These are phyloP conservation scores for Cyclura pinguis DNA, from an alignment of 2,797 vertebrate genomes.

Conservation along the genomic window DNA sequence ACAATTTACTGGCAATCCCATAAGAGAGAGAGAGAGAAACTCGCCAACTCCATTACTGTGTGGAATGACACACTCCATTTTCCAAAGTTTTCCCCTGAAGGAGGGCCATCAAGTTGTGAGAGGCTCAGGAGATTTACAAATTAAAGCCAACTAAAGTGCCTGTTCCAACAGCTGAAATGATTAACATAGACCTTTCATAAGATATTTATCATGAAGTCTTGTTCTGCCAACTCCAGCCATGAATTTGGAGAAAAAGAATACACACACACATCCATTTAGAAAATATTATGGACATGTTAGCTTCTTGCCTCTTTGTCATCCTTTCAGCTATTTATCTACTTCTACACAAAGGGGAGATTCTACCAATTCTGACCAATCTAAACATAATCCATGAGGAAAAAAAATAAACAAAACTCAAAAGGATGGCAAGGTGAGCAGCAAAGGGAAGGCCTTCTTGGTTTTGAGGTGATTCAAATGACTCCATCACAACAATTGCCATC, in stretches of 20 bases:
- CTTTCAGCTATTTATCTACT: not conserved
- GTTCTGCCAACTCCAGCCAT: slow-evolving; percentile 68
- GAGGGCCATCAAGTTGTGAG: slow-evolving; percentile 38
- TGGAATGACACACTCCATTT: slow-evolving; percentile 26
- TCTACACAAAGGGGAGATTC: slow-evolving; percentile 56
- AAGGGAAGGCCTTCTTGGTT: slow-evolving; percentile 55
- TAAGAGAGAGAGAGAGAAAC: slow-evolving; percentile 26
- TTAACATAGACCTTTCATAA: slow-evolving; percentile 65
- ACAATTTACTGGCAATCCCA: slow-evolving; percentile 43
- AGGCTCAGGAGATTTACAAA: slow-evolving; percentile 60
- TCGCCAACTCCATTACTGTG: slow-evolving; percentile 50
- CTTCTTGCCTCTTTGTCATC: slow-evolving; percentile 38
- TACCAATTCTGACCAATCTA: slow-evolving; percentile 44
- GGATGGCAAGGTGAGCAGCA: slow-evolving; percentile 42
- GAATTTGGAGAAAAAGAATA: slow-evolving; percentile 17
- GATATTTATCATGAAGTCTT: slow-evolving; percentile 34
- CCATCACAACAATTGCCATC: slow-evolving; percentile 63
- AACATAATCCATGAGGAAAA: slow-evolving; percentile 26
- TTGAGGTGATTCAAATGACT: slow-evolving; percentile 63
- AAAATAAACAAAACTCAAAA: slow-evolving; percentile 7
- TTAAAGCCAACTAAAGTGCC: slow-evolving; percentile 45
- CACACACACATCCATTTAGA: slow-evolving; percentile 38
- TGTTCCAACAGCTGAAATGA: slow-evolving; percentile 61
- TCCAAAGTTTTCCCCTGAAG: slow-evolving; percentile 50
- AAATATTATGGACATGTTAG: slow-evolving; percentile 48